Conservation (phyloP, 2,113 vertebrate species). For the Myotis lucifugus region DNA sequence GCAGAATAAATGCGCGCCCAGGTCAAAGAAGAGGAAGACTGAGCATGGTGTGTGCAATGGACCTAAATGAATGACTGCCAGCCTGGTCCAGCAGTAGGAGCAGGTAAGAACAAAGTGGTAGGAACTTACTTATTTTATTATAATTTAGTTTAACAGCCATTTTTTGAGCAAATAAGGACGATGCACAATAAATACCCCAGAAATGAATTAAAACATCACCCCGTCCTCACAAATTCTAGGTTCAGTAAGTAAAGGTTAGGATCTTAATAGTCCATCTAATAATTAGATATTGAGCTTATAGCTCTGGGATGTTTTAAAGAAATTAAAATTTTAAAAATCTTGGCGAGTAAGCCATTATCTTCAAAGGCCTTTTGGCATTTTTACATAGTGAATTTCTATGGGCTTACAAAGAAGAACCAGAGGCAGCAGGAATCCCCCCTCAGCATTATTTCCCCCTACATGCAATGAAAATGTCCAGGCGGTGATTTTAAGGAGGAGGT, state of each 20-base stretch:
- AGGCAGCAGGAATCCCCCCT: background rate
- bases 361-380: conserved; percentile 37
- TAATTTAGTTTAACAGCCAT: background rate
- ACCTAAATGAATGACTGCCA: background rate
- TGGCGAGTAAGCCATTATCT: background rate
- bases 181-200: background rate
- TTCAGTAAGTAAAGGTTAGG: conserved; percentile 30
- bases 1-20: background rate
- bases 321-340: conserved; percentile 39
- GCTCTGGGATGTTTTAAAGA: conserved; percentile 53
- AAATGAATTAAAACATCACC: conserved; percentile 38
- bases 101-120: background rate
- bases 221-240: conserved; percentile 38
- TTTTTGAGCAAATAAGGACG: background rate
- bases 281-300: conserved; percentile 20
- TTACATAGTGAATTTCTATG: background rate
- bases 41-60: background rate
- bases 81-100: background rate
- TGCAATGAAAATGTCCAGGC: background rate
- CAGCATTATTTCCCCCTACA: background rate
- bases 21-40: background rate
- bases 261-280: conserved; percentile 6
- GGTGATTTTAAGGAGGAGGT: background rate
- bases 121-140: conserved; percentile 11
- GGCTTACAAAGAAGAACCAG: conserved; percentile 36